Base-by-base conservation (phyloP, 2,888 invertebrate genomes). In the Cephalotes varians region DNA sequence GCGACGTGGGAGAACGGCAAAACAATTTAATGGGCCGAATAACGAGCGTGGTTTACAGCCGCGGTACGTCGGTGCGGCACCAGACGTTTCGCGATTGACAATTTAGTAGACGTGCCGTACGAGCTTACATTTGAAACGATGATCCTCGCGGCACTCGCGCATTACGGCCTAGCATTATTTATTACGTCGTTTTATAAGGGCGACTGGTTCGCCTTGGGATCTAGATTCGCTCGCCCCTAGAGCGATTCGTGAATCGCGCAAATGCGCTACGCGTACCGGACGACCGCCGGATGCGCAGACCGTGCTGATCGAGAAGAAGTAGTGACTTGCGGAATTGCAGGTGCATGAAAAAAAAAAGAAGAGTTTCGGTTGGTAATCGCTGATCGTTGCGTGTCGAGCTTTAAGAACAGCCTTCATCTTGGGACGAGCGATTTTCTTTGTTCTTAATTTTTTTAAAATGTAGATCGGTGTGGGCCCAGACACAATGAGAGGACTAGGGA, bases 201-300 rank as follows among this genome's bases (percentile, higher is more conserved):
- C 85, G 87, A 91, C 91, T 82, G 90, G 91, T 87, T 91, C 87
- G 88, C 91, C 91, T 90, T 91, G 90, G 86, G 85, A 90, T 90
- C 89, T 89, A 89, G 85, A 81, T 56, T 79, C 82, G 86, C 81
- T 82, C 85, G 71, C 82, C 85, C 77, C 67, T 79, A 79, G 62
- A 62, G 82, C 80, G 80, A 79, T 76, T 76, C 83, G 69, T 58
- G 88, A 74, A 83, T 64, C 60, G 73, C 40, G 74, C 69, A 74
- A 82, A 76, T 58, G 77, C 77, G 64, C 54, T 49, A 56, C 18
- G 71, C 54, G 62, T 21, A 21, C 47, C 54, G 54, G 51, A 60
- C 21, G 34, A 12, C 37, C 40, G 65, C 37, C 31, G 37, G 64
- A 34, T 12, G 62, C 51, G 34, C 56, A 9, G 34, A 47, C 34